A percentile compares a stretch with the other conserved stretches of the same genome.
These are phyloP conservation scores for Dasyurus viverrinus DNA, from an alignment of 2,113 vertebrate species.

Conservation along the genomic window DNA sequence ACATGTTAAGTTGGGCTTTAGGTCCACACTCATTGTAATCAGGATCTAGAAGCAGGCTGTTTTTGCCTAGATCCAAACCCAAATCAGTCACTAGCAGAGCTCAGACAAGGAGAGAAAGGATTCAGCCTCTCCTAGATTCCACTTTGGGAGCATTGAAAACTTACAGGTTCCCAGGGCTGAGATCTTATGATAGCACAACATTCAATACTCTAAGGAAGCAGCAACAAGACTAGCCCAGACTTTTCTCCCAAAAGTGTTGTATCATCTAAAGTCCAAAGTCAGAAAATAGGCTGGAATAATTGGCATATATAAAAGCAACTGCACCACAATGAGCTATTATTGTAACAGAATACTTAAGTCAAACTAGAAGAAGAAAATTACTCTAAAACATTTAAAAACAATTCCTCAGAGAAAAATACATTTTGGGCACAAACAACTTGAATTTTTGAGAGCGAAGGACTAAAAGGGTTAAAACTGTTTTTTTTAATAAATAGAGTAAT, in stretches of 20 bases:
- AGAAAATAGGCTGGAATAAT: neutral
- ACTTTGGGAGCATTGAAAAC: neutral
- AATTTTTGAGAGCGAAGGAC: neutral
- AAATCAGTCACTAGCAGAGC: neutral
- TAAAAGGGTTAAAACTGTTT: neutral
- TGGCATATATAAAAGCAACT: neutral
- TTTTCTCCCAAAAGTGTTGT: neutral
- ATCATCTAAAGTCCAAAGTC: neutral
- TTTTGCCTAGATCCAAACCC: neutral
- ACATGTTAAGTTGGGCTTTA: neutral
- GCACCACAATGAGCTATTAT: neutral
- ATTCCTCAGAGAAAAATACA: neutral
- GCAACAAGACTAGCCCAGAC: neutral
- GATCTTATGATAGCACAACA: neutral
- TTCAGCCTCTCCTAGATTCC: neutral
- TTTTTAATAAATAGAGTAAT: neutral
- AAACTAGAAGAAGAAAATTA: neutral
- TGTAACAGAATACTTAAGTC: neutral
- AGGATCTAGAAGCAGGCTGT: neutral
- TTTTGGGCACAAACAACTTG: neutral
- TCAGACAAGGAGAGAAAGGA: neutral
- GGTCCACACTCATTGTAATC: neutral
- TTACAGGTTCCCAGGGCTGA: neutral
- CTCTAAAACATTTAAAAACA: neutral
- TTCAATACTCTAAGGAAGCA: neutral